phyloP scores from a whole-genome alignment of 1,140 invertebrate genomes.

The Dendrolimus punctatus region DNA sequence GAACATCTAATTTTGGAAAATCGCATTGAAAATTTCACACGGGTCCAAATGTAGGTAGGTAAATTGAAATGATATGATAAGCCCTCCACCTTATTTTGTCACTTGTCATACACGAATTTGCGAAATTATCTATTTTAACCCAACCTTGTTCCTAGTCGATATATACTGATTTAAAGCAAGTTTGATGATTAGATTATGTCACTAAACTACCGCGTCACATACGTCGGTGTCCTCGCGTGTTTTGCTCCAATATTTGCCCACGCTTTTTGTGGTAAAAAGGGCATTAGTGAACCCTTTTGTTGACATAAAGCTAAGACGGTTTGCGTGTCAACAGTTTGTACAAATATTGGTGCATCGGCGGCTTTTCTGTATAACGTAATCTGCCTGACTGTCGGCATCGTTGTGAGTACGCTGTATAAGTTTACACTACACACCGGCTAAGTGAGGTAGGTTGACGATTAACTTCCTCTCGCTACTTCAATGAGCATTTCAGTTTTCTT shows the following conservation, averaged over 20 bases:
- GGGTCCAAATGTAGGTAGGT: too few relatives aligned
- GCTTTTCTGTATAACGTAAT: constrained; percentile 53
- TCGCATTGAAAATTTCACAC: too few relatives aligned
- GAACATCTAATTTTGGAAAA: too few relatives aligned
- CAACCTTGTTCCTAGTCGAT: too few relatives aligned
- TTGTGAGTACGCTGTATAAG: constrained; percentile 2
- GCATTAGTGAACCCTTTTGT: constrained; percentile 67
- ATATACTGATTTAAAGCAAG: too few relatives aligned
- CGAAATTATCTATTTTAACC: too few relatives aligned
- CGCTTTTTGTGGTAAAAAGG: constrained; percentile 67
- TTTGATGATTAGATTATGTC: not conserved
- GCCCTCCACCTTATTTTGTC: too few relatives aligned
- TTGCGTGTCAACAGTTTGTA: constrained; percentile 53
- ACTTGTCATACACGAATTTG: too few relatives aligned
- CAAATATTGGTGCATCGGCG: constrained; percentile 60
- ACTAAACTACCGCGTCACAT: constrained; percentile 1
- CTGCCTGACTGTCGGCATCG: constrained; percentile 37
- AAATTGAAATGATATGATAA: too few relatives aligned
- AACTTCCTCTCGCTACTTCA: constrained; percentile 15
- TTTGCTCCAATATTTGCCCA: constrained; percentile 52
- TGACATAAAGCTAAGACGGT: constrained; percentile 57
- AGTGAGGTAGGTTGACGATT: constrained; percentile 15
- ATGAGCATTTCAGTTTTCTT: not conserved
- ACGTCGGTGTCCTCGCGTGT: constrained; percentile 17
- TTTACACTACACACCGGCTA: too few relatives aligned